Conservation (phyloP, 2,113 vertebrate genomes). For the Pagrus major region DNA sequence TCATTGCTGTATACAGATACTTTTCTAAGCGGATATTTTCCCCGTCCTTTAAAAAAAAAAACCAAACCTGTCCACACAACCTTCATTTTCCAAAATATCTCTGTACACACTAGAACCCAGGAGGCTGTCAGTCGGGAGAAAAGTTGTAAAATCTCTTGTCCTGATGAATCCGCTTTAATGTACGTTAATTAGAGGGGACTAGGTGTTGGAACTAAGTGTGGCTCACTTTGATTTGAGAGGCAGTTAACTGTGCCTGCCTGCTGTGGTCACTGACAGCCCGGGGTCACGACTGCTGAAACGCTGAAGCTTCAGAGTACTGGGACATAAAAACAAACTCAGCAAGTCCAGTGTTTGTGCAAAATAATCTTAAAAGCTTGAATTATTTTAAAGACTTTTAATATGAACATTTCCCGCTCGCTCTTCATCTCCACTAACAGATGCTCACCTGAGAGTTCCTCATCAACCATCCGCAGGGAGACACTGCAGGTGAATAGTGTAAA, state of each 20-base stretch:
- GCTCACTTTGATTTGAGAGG: conserved; percentile 9
- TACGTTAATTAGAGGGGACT: conserved; percentile 14
- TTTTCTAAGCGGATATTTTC: too few relatives aligned
- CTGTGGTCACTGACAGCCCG: not conserved
- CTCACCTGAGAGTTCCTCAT: too few relatives aligned
- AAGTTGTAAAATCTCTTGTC: not conserved
- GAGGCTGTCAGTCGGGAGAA: not conserved
- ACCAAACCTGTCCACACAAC: too few relatives aligned
- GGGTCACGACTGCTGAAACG: not conserved
- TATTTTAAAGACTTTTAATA: too few relatives aligned
- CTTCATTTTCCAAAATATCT: too few relatives aligned
- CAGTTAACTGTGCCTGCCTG: not conserved
- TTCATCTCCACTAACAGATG: too few relatives aligned
- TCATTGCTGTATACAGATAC: too few relatives aligned
- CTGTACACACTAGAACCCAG: too few relatives aligned
- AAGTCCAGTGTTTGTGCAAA: not conserved
- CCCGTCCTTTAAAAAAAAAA: not conserved
- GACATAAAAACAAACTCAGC: not conserved
- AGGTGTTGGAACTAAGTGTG: conserved; percentile 24
- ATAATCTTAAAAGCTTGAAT: too few relatives aligned
- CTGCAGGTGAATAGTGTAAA: too few relatives aligned
- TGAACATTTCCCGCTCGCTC: too few relatives aligned
- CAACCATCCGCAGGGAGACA: too few relatives aligned
- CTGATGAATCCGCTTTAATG: conserved; percentile 7
- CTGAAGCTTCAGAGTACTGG: not conserved